Evolutionary conservation across 2,113 vertebrate species (phyloP), one percentile per base, ranked within the genome.

Genomic region (Hippocampus zosterae): DNA sequence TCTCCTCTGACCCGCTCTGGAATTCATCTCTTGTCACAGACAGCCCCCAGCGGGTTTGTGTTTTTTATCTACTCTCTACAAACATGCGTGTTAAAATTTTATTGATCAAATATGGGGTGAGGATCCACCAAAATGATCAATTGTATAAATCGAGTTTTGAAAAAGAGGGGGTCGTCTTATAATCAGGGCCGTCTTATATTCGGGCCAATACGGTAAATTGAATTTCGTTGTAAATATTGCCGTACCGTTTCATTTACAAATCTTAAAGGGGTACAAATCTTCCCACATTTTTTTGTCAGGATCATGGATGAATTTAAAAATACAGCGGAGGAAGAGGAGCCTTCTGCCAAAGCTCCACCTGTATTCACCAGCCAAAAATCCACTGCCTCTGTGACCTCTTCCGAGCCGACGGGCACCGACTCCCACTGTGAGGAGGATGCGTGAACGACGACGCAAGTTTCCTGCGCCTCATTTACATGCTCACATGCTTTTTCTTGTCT

Each of bases 361-460:
- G 41, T 29, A 6, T 68, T 87, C 21, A 76, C 70, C 29, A 70
- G 73, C 50, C 87, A 90, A 46, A 89, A 84, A 62, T 90, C 88
- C 10, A 67, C 75, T 3, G 1, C 73, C 13, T 92, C 90, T 9
- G 70, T 82, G 61, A 75, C 83, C 0, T 90, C 90, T 7, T 91
- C 91, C 1, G 90, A 90, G 60, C 71, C 79, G 29, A 81, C 84
- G 0, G 81, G 86, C 37, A 90, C 89, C 0, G 92, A 92, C 76
- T 91, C 91, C 10, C 88, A 82, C 67, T 93, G 91, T 93, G 73
- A 91, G 89, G 65, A 65, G 33, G 23, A 67, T 48, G 1, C 13
- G 13, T 15, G 9, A 29, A 76, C 13, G 37, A 40, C 5, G 66
- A 65, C 72, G 19, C 56, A 7, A n/a, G 7, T 50, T 41, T 57